A percentile compares a stretch with the other conserved stretches of the same genome.
phyloP scores from a whole-genome alignment of 30 jellyfish, hydroid and myxozoan species.

The Catostylus mosaicus region DNA sequence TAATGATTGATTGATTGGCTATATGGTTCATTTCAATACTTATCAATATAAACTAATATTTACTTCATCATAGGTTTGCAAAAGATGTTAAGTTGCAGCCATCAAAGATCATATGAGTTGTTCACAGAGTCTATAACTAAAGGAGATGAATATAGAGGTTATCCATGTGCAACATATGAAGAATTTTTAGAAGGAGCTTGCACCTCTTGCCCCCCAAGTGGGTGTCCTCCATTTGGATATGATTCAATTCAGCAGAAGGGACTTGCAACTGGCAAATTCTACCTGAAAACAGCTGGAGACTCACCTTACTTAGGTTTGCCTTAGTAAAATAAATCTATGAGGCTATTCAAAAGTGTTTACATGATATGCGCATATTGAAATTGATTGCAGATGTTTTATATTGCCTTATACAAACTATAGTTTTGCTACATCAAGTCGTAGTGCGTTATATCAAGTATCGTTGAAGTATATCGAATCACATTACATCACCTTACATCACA shows the following conservation, averaged over 20 bases:
- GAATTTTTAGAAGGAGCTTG: constrained; percentile 54
- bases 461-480: not conserved
- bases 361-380: too few species aligned
- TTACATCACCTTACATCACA: not conserved
- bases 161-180: constrained; percentile 60
- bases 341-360: too few species aligned
- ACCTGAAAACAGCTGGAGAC: constrained; percentile 40
- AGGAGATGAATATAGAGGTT: constrained; percentile 11
- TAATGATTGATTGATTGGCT: not conserved
- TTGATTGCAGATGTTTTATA: too few species aligned
- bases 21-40: too few species aligned
- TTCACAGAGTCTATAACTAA: constrained; percentile 65
- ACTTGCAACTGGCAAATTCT: constrained; percentile 41
- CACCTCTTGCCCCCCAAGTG: constrained; percentile 38
- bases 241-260: constrained; percentile 46
- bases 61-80: constrained; percentile 45
- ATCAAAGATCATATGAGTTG: constrained; percentile 43
- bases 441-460: not conserved
- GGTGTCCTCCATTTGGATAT: constrained; percentile 80
- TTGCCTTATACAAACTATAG: too few species aligned
- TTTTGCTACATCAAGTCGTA: not conserved
- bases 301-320: constrained; percentile 71
- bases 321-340: not conserved
- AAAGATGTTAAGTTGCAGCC: constrained; percentile 83
- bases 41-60: too few species aligned